Percentiles rank a stretch among this genome's conserved stretches.
Evolutionary conservation across 2,888 invertebrate species (phyloP).

Genomic region (Mactromeris polynyma): DNA sequence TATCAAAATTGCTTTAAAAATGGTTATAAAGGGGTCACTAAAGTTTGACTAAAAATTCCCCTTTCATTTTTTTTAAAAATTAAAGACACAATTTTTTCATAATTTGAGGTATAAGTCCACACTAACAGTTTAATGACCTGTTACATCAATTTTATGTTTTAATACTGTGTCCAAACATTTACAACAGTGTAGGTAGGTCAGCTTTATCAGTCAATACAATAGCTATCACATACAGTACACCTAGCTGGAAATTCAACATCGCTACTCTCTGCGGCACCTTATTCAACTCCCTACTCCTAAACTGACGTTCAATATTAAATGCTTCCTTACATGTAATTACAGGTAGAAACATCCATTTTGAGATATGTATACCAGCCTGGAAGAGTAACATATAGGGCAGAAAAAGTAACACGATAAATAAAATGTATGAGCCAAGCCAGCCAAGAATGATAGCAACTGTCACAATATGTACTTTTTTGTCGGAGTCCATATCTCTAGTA

Average conservation of each 20-base stretch:
- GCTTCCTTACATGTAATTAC: conserved; percentile 95
- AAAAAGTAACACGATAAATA: conserved; percentile 96
- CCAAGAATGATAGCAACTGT: conserved; percentile 98
- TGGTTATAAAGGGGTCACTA: too few species aligned
- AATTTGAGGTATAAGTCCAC: too few species aligned
- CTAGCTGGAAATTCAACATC: conserved; percentile 95
- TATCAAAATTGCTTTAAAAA: too few species aligned
- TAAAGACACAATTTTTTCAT: too few species aligned
- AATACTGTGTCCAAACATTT: neutral
- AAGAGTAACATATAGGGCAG: conserved; percentile 94
- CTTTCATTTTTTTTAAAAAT: too few species aligned
- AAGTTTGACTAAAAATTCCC: too few species aligned
- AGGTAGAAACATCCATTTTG: conserved; percentile 95
- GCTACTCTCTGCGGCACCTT: conserved; percentile 96
- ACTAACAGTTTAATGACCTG: too few species aligned
- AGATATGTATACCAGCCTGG: conserved; percentile 94
- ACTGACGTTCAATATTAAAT: conserved; percentile 96
- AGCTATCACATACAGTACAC: conserved; percentile 91
- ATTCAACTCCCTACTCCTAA: conserved; percentile 93
- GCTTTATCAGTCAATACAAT: conserved; percentile 62
- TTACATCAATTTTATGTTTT: too few species aligned
- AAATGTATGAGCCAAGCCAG: conserved; percentile 95
- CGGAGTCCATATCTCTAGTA: conserved; percentile 95
- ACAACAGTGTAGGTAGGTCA: conserved; percentile 69
- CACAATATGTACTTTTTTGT: conserved; percentile 95